A percentile compares a stretch with the other conserved stretches of the same genome.
phyloP scores from a whole-genome alignment of 2,113 vertebrate species.

The Limnothrissa miodon region DNA sequence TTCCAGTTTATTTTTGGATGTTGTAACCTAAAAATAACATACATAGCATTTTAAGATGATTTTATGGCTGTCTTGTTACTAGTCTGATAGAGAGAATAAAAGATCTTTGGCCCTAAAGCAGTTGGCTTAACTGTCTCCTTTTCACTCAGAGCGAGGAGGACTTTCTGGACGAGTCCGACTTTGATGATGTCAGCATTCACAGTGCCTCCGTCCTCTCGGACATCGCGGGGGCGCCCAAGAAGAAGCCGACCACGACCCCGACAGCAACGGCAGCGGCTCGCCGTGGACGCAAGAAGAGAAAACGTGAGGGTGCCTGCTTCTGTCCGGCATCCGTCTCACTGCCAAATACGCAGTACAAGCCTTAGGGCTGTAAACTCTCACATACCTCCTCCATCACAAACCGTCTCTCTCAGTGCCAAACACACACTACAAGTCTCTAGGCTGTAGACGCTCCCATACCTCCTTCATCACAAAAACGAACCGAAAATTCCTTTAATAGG shows the following conservation, averaged over 20 bases:
- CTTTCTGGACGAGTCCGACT: conserved; percentile 91
- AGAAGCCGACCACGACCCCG: conserved; percentile 64
- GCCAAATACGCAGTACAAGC: neutral
- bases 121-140: neutral
- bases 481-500: neutral
- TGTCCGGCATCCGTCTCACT: neutral
- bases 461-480: neutral
- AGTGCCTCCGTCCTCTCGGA: conserved; percentile 91
- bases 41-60: no score
- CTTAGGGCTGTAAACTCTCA: neutral
- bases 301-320: conserved; percentile 73
- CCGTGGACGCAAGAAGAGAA: conserved; percentile 88
- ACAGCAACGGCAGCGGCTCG: conserved; percentile 48
- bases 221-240: conserved; percentile 79
- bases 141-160: conserved; percentile 89
- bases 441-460: neutral
- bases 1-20: no score
- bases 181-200: conserved; percentile 94
- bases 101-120: neutral
- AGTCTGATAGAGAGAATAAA: neutral
- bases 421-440: neutral
- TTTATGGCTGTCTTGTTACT: no score
- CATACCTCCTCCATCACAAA: neutral
- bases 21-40: no score
- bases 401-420: neutral